These are phyloP conservation scores for Orthonyx spaldingii DNA, from an alignment of 2,113 vertebrate genomes.

Conservation along the genomic window DNA sequence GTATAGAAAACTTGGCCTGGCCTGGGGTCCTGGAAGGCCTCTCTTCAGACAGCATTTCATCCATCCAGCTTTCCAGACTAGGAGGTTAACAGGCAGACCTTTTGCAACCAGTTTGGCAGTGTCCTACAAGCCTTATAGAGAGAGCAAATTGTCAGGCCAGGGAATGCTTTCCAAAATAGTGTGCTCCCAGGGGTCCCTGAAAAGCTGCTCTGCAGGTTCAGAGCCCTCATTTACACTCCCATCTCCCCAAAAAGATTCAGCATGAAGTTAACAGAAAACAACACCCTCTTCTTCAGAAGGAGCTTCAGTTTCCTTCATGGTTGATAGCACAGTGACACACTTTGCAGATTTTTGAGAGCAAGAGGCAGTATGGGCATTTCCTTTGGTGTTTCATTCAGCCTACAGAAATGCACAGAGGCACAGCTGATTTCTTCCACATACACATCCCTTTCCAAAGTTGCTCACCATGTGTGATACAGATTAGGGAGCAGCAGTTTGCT, in stretches of 20 bases:
- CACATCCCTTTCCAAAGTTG: neutral
- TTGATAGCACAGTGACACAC: neutral
- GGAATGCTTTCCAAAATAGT: neutral
- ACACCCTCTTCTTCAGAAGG: neutral
- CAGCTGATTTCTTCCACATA: neutral
- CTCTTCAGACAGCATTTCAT: neutral
- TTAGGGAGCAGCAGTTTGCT: neutral
- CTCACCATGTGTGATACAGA: neutral
- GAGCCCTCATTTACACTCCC: neutral
- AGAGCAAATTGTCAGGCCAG: neutral
- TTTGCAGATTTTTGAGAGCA: neutral
- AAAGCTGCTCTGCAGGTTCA: neutral
- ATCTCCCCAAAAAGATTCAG: neutral
- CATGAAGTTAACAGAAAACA: neutral
- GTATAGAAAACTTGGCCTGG: neutral
- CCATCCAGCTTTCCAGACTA: neutral
- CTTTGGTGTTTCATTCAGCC: neutral
- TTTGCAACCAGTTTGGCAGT: neutral
- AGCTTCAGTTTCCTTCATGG: neutral
- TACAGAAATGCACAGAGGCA: neutral
- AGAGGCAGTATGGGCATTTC: neutral
- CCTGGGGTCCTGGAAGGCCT: neutral
- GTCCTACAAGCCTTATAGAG: neutral
- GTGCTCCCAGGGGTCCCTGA: neutral
- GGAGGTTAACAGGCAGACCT: neutral